Evolutionary conservation across 2,888 invertebrate genomes (phyloP).

Genomic region (Caradrina clavipalpis): DNA sequence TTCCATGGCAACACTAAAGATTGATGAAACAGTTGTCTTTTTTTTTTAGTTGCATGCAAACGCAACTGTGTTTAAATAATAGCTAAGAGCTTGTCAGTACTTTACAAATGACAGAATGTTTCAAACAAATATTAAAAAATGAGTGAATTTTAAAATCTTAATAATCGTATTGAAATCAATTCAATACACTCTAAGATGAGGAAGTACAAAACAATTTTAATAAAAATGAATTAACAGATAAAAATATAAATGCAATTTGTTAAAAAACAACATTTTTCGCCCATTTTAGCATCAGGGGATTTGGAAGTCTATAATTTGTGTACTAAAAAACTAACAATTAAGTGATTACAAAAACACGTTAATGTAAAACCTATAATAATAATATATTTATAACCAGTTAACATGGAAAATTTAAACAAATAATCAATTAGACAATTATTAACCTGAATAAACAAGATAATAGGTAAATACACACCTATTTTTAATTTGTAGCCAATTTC

Average conservation of each 20-base stretch:
- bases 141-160: slow-evolving; percentile 9
- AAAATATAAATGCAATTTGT: slow-evolving; percentile 62
- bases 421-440: slow-evolving; percentile 36
- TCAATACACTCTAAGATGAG: slow-evolving; percentile 34
- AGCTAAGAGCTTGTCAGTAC: background rate
- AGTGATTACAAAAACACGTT: slow-evolving; percentile 45
- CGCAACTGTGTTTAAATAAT: background rate
- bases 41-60: background rate
- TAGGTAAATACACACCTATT: slow-evolving; percentile 28
- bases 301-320: slow-evolving; percentile 52
- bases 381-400: slow-evolving; percentile 55
- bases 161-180: slow-evolving; percentile 28
- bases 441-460: slow-evolving; percentile 36
- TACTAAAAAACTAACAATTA: slow-evolving; percentile 50
- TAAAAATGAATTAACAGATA: slow-evolving; percentile 45
- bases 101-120: background rate
- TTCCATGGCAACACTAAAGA: background rate
- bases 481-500: slow-evolving; percentile 43
- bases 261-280: slow-evolving; percentile 52
- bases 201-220: slow-evolving; percentile 19
- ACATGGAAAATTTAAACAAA: slow-evolving; percentile 53
- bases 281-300: slow-evolving; percentile 50
- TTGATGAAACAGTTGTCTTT: background rate
- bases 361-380: slow-evolving; percentile 52
- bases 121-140: background rate